Base-by-base conservation (phyloP, 2,113 vertebrate genomes). In the Pteronura brasiliensis region DNA sequence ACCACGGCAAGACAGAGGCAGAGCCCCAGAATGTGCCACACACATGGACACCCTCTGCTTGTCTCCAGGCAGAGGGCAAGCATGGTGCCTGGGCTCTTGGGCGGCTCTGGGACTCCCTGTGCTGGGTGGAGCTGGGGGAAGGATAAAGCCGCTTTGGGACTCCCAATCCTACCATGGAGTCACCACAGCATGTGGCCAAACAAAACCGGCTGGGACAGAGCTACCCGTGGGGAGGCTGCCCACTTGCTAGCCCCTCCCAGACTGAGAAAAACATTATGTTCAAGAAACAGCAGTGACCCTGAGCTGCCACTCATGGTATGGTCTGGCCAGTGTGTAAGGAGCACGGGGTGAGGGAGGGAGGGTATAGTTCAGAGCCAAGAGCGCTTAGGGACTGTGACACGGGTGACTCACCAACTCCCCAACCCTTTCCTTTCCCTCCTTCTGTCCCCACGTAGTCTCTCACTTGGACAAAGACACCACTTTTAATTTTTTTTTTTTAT, bases 401-500 rank as follows among this genome's bases (percentile, higher is more conserved):
- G 11, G 59, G 15, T 42, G 47, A 13, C 29, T 21, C 34, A 14
- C 4, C 31, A 3, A 81, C 21, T 6, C 49, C 74, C 44, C 13
- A 63, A 3, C 31, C 2, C 7, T 59, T 36, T 59, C 9, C 47
- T 77, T 31, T 20, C 52, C 65, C 27, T 59, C n/a, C 61, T 31
- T 20, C 81, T 10, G 9, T 69, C n/a, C 59, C 34, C 79, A 34
- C 12, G 31, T 7, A 34, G 74, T 76, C 47, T 59, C 59, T 92
- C 39, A 85, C 83, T 31, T 36, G 31, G 6, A n/a, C 61, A 79
- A 59, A 96, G 90, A 82, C 76, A 95, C 47, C 13, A 79, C 0
- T 84, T 94, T 91, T 80, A 88, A 89, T 94, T 97, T 97, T 91
- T 92, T 47, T 97, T 98, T 99, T 98, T 99, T 95, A 99, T 99